Conservation (phyloP, 1,140 invertebrate species). For the Atta texana region DNA sequence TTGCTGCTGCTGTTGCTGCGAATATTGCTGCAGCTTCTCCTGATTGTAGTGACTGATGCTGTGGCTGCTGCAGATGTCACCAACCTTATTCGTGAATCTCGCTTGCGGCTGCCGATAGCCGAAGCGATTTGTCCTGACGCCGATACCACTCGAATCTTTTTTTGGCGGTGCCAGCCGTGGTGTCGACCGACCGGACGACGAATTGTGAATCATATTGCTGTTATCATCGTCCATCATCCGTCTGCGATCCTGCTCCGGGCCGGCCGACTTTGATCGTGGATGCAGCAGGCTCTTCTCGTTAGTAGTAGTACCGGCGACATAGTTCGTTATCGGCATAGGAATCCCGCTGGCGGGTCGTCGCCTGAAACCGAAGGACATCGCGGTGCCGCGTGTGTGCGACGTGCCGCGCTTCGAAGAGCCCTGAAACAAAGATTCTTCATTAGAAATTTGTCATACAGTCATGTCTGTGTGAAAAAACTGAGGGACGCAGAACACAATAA, state of each 20-base stretch:
- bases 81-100: conserved; percentile 85
- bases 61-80: conserved; percentile 83
- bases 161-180: conserved; percentile 86
- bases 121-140: conserved; percentile 86
- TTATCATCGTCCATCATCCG: conserved; percentile 78
- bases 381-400: conserved; percentile 88
- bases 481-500: neutral
- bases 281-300: conserved; percentile 76
- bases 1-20: conserved; percentile 61
- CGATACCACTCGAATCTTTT: conserved; percentile 84
- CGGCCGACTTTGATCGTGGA: conserved; percentile 83
- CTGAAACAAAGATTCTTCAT: conserved; percentile 69
- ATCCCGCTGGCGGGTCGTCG: conserved; percentile 87
- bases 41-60: conserved; percentile 79
- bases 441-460: neutral
- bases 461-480: neutral
- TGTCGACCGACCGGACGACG: conserved; percentile 85
- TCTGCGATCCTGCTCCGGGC: conserved; percentile 81
- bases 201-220: conserved; percentile 69
- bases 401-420: conserved; percentile 86
- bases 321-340: conserved; percentile 80
- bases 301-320: conserved; percentile 71
- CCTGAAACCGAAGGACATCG: conserved; percentile 91
- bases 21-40: conserved; percentile 74
- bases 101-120: conserved; percentile 85